Evolutionary conservation across 2,888 invertebrate species (phyloP), one percentile per base, ranked within the genome.

Genomic region (Melanostoma mellinum): DNA sequence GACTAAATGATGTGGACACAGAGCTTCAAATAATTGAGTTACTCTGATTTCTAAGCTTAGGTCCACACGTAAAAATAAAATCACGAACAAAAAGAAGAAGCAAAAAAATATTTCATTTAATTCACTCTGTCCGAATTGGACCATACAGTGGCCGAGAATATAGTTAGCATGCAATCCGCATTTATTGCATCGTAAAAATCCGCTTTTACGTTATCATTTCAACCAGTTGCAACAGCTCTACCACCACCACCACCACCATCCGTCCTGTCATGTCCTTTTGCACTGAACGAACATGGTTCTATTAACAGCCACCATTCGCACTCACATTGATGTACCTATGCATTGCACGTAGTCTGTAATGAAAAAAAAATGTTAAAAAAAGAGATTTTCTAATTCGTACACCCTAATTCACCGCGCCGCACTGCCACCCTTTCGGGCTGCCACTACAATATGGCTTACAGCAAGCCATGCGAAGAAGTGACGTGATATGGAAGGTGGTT

Each of bases 311-410:
- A 50, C 32, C 5, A 42, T 44, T 33, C 40, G 35, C 38, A 55
- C 20, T 42, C 55, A 44, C 10, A 48, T 73, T 76, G 53, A 72
- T 78, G 20, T 78, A 67, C 44, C 3, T 42, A 9, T 0, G 8
- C 8, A 42, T 3, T 36, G 8, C 61, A 36, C 55, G 67, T 52
- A 52, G 20, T 65, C 48, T 9, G 33, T 48, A 40, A 36, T 40
- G 40, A 48, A 53, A 36, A 35, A 44, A 79, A 50, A 10, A 36
- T 56, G 8, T 35, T 60, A 72, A 75, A 84, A 84, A 75, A 75
- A 74, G 71, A 71, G 75, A 79, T 84, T 84, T 84, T 84, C 84
- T 84, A 84, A 84, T 79, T 84, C 79, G 74, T 74, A 79, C 84
- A 71, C 79, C 74, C 79, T 84, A 75, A 71, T 75, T 67, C 65